A percentile compares a stretch with the other conserved stretches of the same genome.
phyloP scores from a whole-genome alignment of 2,797 vertebrate genomes.

The Danio jaintianensis region DNA sequence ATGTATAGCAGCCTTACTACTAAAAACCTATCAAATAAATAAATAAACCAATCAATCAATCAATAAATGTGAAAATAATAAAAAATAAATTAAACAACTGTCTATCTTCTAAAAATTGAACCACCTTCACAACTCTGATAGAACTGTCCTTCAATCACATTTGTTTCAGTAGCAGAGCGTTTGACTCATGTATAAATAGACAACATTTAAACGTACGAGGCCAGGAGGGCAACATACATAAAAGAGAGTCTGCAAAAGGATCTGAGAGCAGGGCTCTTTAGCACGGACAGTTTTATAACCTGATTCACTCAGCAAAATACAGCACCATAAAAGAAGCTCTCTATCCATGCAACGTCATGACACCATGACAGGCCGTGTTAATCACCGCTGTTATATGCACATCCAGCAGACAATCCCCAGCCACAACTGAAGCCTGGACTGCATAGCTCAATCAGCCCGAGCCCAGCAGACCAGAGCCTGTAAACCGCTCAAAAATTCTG shows the following conservation, averaged over 20 bases:
- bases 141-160: neutral
- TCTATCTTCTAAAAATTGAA: neutral
- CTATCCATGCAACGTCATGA: conserved; percentile 52
- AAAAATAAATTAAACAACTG: neutral
- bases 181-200: neutral
- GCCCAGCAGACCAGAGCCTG: conserved; percentile 39
- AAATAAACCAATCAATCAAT: neutral
- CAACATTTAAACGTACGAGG: neutral
- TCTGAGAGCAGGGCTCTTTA: conserved; percentile 50
- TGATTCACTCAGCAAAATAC: conserved; percentile 54
- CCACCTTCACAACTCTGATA: neutral
- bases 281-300: conserved; percentile 54
- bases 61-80: neutral
- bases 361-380: conserved; percentile 54
- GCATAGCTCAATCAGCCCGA: conserved; percentile 43
- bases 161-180: neutral
- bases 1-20: too few species aligned
- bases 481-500: conserved; percentile 36
- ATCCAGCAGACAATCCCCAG: conserved; percentile 51
- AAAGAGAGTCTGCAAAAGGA: conserved; percentile 30
- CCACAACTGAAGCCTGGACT: conserved; percentile 41
- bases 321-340: conserved; percentile 55
- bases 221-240: conserved; percentile 25
- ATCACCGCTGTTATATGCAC: conserved; percentile 55
- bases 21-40: too few species aligned